Evolutionary conservation across 2,797 vertebrate genomes (phyloP).

Genomic region (Sebastes jordani): DNA sequence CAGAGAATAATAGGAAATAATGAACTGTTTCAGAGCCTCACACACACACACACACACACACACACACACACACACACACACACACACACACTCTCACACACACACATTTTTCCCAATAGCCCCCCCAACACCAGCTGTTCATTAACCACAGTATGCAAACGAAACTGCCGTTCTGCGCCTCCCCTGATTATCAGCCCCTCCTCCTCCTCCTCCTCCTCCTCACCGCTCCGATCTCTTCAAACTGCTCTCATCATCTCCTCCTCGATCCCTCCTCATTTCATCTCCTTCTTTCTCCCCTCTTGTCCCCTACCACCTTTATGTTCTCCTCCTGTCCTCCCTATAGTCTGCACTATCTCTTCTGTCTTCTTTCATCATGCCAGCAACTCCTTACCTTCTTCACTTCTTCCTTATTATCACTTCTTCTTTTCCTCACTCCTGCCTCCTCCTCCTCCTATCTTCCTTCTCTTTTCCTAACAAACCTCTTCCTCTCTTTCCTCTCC

Average conservation of each 20-base stretch:
- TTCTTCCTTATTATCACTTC: background rate
- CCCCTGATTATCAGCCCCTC: conserved; percentile 68
- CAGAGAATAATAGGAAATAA: conserved; percentile 89
- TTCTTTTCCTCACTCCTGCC: background rate
- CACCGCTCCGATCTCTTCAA: conserved; percentile 26
- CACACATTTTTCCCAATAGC: background rate
- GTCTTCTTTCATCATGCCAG: background rate
- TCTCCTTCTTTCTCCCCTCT: background rate
- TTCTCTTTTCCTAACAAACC: background rate
- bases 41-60: conserved; percentile 24
- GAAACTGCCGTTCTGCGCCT: conserved; percentile 64
- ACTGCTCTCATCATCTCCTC: conserved; percentile 48
- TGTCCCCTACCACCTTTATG: background rate
- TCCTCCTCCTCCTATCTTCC: background rate
- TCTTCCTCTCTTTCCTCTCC: background rate
- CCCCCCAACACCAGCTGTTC: conserved; percentile 83
- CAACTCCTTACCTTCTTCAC: background rate
- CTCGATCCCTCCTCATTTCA: background rate
- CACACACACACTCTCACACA: conserved; percentile 13
- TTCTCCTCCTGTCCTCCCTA: background rate
- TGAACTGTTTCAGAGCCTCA: conserved; percentile 82
- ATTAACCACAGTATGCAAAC: conserved; percentile 92
- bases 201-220: conserved; percentile 28
- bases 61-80: background rate
- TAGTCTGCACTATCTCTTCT: background rate